Conservation (phyloP, 2,888 invertebrate genomes). For the Smittia aterrima region DNA sequence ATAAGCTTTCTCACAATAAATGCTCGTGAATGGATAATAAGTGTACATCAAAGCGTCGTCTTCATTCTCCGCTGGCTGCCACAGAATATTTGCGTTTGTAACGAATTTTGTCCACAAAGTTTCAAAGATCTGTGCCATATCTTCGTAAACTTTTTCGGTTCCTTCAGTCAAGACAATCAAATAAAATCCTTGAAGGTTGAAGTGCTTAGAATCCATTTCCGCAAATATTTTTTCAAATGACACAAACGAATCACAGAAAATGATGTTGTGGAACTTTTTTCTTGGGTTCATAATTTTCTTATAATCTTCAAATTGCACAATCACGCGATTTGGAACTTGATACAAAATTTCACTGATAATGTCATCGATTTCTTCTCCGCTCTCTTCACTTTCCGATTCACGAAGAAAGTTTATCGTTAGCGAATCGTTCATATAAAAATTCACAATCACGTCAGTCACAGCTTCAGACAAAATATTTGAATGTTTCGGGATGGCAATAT, state of each 20-base stretch:
- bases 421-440: conserved; percentile 19
- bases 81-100: conserved; percentile 4
- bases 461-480: not conserved
- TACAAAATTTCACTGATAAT: conserved; percentile 27
- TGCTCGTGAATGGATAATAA: conserved; percentile 42
- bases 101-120: conserved; percentile 5
- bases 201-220: not conserved
- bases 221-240: not conserved
- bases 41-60: conserved; percentile 42
- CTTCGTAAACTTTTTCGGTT: not conserved
- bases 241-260: conserved; percentile 8
- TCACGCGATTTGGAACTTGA: not conserved
- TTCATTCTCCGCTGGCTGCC: not conserved
- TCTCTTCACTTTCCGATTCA: not conserved
- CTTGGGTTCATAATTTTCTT: not conserved
- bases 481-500: too few species aligned
- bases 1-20: conserved; percentile 37
- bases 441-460: conserved; percentile 7
- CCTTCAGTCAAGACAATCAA: not conserved
- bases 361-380: not conserved
- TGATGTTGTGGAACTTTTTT: not conserved
- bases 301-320: not conserved
- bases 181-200: conserved; percentile 14
- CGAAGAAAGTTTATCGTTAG: conserved; percentile 3
- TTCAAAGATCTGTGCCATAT: not conserved